phyloP scores from a whole-genome alignment of 1,140 invertebrate genomes.

The Drosophila orena region DNA sequence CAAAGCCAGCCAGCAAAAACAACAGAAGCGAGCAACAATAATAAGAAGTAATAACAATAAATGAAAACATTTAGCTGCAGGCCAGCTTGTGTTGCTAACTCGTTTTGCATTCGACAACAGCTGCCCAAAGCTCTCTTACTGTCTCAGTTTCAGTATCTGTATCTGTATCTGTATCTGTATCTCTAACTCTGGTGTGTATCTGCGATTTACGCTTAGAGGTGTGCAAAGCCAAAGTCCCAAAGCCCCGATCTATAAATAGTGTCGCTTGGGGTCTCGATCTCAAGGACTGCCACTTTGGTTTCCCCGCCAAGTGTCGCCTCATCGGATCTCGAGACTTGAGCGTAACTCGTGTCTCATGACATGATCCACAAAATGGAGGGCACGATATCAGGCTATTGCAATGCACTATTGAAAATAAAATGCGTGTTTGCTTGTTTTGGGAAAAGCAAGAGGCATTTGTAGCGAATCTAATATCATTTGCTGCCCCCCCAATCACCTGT shows the following conservation, averaged over 20 bases:
- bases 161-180: slow-evolving; percentile 17
- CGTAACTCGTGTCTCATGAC: slow-evolving; percentile 6
- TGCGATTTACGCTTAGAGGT: slow-evolving; percentile 8
- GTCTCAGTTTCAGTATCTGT: not conserved
- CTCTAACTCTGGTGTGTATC: slow-evolving; percentile 22
- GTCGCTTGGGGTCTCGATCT: slow-evolving; percentile 27
- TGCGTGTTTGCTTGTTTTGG: no score
- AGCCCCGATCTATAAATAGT: slow-evolving; percentile 45
- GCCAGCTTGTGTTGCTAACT: slow-evolving; percentile 33
- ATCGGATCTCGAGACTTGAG: not conserved
- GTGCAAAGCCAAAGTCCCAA: slow-evolving; percentile 26
- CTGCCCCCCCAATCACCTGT: not conserved
- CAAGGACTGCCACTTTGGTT: slow-evolving; percentile 44
- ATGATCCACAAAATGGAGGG: slow-evolving; percentile 10
- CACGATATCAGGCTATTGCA: not conserved
- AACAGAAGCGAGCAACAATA: slow-evolving; percentile 7
- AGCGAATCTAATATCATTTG: not conserved
- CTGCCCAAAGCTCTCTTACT: not conserved
- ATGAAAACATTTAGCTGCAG: slow-evolving; percentile 44
- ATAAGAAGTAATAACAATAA: slow-evolving; percentile 36
- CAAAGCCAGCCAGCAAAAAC: not conserved
- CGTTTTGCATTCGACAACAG: slow-evolving; percentile 40
- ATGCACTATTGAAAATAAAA: not conserved
- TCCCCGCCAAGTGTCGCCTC: slow-evolving; percentile 19
- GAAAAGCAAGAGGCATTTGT: not conserved